phyloP scores from a whole-genome alignment of 2,888 invertebrate species.

The Metalampra italica region DNA sequence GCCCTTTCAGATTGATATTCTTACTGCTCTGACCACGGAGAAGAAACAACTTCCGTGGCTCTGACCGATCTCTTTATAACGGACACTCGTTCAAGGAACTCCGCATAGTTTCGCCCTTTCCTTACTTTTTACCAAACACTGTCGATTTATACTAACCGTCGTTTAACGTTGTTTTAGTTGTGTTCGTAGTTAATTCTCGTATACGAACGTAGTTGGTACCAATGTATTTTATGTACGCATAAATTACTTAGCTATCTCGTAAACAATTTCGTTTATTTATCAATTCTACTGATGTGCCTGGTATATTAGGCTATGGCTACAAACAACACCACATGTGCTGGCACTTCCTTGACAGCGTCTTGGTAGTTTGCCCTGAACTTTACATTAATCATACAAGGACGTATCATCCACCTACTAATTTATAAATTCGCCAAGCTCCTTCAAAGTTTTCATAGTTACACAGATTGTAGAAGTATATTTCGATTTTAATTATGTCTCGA shows the following conservation, averaged over 20 bases:
- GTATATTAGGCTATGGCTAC: background rate
- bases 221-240: too few relatives aligned
- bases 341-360: constrained; percentile 49
- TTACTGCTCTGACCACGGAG: too few relatives aligned
- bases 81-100: too few relatives aligned
- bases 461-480: background rate
- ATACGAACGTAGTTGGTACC: too few relatives aligned
- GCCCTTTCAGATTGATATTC: too few relatives aligned
- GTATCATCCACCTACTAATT: background rate
- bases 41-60: too few relatives aligned
- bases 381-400: constrained; percentile 13
- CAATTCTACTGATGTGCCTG: background rate
- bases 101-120: too few relatives aligned
- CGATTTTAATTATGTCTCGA: too few relatives aligned
- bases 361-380: constrained; percentile 62
- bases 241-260: background rate
- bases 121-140: too few relatives aligned
- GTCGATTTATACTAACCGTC: too few relatives aligned
- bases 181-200: background rate
- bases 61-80: too few relatives aligned
- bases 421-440: background rate
- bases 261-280: background rate
- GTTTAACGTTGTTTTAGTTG: background rate
- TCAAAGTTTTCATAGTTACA: background rate
- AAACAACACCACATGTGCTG: constrained; percentile 25